These are phyloP conservation scores for Ictalurus furcatus DNA, from an alignment of 2,113 vertebrate species.

Conservation along the genomic window DNA sequence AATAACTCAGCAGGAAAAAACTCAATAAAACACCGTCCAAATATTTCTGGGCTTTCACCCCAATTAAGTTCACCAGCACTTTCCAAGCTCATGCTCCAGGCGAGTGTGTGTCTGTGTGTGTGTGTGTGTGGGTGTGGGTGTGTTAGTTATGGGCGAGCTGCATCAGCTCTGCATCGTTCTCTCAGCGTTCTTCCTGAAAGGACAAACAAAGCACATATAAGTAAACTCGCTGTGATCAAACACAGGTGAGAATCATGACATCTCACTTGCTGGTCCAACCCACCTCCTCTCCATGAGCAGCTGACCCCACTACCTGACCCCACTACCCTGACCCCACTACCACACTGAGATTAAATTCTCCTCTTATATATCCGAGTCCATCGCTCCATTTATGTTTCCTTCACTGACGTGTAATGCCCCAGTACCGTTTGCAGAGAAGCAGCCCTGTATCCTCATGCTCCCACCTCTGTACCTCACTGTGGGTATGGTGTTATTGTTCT, in stretches of 20 bases:
- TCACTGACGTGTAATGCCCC: neutral
- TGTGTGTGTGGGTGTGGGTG: slow-evolving; percentile 5
- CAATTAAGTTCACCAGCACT: neutral
- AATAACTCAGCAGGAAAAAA: neutral
- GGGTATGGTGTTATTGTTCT: too few relatives aligned
- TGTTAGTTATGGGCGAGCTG: neutral
- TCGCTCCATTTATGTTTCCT: neutral
- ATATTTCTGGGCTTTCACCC: neutral
- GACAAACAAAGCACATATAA: neutral
- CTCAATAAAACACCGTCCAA: neutral
- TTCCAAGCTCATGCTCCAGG: neutral
- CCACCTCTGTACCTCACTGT: too few relatives aligned
- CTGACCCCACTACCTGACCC: neutral
- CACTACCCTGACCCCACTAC: neutral
- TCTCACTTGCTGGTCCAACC: neutral
- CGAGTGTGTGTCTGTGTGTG: neutral
- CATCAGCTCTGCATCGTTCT: neutral
- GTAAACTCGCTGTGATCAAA: neutral
- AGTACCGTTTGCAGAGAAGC: neutral
- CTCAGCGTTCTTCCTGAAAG: neutral
- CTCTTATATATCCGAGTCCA: neutral
- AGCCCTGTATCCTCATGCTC: neutral
- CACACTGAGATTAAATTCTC: neutral
- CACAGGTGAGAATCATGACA: neutral
- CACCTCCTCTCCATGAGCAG: neutral